Evolutionary conservation across 37 sponge, comb jelly and placozoan genomes (phyloP).

Genomic region (Axinella damicornis): DNA sequence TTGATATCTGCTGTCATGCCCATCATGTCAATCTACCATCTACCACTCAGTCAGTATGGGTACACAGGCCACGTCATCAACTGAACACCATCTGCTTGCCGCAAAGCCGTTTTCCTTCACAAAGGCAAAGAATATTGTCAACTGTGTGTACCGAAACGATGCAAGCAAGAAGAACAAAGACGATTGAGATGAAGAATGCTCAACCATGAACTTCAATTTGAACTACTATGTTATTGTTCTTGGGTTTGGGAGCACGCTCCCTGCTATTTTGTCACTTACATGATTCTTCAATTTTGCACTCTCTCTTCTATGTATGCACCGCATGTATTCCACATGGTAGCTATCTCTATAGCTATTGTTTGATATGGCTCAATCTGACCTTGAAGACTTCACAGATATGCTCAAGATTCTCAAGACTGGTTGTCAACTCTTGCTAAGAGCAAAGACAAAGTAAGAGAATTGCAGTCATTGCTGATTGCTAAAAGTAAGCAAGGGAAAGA

Average conservation of each 20-base stretch:
- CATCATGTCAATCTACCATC: too few relatives aligned
- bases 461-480: conserved; percentile 8
- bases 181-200: conserved; percentile 11
- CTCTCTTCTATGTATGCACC: conserved; percentile 3
- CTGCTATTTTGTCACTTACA: conserved; percentile 11
- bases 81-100: too few relatives aligned
- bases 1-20: too few relatives aligned
- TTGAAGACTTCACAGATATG: conserved; percentile 18
- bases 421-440: conserved; percentile 15
- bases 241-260: conserved; percentile 15
- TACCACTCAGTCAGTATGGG: too few relatives aligned
- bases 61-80: too few relatives aligned
- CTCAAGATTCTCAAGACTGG: conserved; percentile 16
- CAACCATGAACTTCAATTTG: neutral
- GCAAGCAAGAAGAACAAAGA: conserved; percentile 13
- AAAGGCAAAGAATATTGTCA: conserved; percentile 4
- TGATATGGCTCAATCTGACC: conserved; percentile 18
- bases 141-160: conserved; percentile 4
- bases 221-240: conserved; percentile 16
- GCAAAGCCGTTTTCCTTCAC: too few relatives aligned
- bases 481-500: conserved; percentile 11
- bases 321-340: neutral
- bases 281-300: conserved; percentile 4
- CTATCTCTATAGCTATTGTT: neutral
- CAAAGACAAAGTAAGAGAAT: neutral